These are phyloP conservation scores for Apostichopus parvimensis DNA, from an alignment of 35 echinoderm and acorn worm species.

Conservation along the genomic window DNA sequence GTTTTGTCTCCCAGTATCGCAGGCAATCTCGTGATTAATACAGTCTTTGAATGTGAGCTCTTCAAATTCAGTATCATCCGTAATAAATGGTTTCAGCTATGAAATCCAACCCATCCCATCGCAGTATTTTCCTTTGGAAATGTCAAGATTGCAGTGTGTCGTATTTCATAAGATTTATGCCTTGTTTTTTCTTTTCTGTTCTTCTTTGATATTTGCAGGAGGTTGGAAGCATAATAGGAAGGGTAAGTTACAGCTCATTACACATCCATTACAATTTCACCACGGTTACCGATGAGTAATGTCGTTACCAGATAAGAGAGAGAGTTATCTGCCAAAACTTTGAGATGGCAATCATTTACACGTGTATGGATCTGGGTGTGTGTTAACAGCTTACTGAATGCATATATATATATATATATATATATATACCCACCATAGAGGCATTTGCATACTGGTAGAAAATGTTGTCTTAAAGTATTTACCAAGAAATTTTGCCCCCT, in stretches of 20 bases:
- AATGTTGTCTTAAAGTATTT: too few relatives aligned
- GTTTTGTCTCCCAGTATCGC: too few relatives aligned
- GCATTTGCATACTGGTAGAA: too few relatives aligned
- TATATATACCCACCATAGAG: too few relatives aligned
- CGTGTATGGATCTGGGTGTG: too few relatives aligned
- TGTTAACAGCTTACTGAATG: too few relatives aligned
- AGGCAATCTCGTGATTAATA: too few relatives aligned
- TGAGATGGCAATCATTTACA: too few relatives aligned
- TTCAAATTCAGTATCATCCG: too few relatives aligned
- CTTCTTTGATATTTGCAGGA: slow-evolving; percentile 30
- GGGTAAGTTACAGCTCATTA: slow-evolving; percentile 20
- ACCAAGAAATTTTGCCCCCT: too few relatives aligned
- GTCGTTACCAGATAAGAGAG: neutral
- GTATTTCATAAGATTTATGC: slow-evolving; percentile 20
- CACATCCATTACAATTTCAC: neutral
- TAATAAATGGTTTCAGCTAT: neutral
- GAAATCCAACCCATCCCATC: neutral
- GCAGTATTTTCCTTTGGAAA: neutral
- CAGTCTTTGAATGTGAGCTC: too few relatives aligned
- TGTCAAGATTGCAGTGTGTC: neutral
- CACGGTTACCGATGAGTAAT: neutral
- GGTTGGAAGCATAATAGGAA: slow-evolving; percentile 45
- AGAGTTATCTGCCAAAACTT: neutral
- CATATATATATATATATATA: too few relatives aligned
- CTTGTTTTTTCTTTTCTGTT: slow-evolving; percentile 18